Percentiles rank a stretch among this genome's conserved stretches.
phyloP scores from a whole-genome alignment of 2,797 vertebrate genomes.

The Eleutherodactylus coqui region DNA sequence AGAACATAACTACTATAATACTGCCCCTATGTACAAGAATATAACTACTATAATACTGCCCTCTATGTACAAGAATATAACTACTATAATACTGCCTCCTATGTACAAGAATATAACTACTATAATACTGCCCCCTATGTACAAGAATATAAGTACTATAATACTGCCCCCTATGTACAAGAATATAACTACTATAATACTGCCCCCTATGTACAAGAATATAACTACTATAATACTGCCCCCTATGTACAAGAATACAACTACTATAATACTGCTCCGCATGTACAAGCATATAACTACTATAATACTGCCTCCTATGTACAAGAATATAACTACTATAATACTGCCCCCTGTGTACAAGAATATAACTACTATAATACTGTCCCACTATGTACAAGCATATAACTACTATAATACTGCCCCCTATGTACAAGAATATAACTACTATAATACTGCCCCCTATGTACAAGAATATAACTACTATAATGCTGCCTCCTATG shows the following conservation, averaged over 20 bases:
- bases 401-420: slow-evolving; percentile 13
- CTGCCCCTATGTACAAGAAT: no score
- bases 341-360: slow-evolving; percentile 2
- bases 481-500: slow-evolving; percentile 6
- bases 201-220: no score
- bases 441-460: slow-evolving; percentile 8
- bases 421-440: slow-evolving; percentile 14
- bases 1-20: no score
- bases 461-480: slow-evolving; percentile 1
- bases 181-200: no score
- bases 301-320: not conserved
- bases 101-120: not conserved
- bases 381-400: slow-evolving; percentile 1
- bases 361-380: slow-evolving; percentile 8
- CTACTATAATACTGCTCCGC: not conserved
- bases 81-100: not conserved
- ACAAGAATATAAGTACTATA: no score
- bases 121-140: slow-evolving; percentile 13
- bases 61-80: not conserved
- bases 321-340: not conserved
- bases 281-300: not conserved
- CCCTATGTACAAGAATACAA: not conserved
- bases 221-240: no score
- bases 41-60: not conserved
- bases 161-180: no score